Conservation (phyloP, 1,140 invertebrate species). For the Pseudomyrmex dendroicus region DNA sequence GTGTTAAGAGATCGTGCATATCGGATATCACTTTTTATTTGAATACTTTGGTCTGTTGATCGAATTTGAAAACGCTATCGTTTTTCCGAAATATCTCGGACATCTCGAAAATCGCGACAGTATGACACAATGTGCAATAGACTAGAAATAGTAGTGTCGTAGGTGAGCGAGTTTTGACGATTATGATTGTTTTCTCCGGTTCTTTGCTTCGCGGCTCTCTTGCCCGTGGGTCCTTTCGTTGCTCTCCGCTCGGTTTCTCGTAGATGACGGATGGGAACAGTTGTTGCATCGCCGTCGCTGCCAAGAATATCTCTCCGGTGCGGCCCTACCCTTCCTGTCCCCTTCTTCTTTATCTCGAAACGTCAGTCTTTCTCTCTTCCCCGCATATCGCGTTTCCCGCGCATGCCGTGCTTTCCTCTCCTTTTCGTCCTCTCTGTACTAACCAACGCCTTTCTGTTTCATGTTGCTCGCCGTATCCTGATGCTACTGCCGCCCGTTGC, state of each 20-base stretch:
- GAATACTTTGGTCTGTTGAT: too few relatives aligned
- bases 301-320: constrained; percentile 71
- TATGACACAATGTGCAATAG: constrained; percentile 7
- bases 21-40: too few relatives aligned
- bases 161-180: constrained; percentile 54
- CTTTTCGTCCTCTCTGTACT: constrained; percentile 40
- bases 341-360: constrained; percentile 62
- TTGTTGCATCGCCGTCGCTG: constrained; percentile 74
- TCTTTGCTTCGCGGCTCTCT: background rate
- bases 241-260: constrained; percentile 50
- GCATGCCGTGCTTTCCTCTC: constrained; percentile 1
- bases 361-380: constrained; percentile 50
- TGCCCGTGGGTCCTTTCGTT: constrained; percentile 60
- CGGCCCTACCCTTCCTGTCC: constrained; percentile 13
- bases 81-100: background rate
- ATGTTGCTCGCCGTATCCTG: constrained; percentile 53
- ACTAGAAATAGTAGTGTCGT: background rate
- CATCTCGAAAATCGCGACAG: constrained; percentile 30
- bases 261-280: constrained; percentile 75
- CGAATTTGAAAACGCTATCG: background rate
- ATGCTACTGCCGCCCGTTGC: constrained; percentile 18
- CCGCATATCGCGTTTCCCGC: constrained; percentile 1
- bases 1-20: too few relatives aligned
- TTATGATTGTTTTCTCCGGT: constrained; percentile 57
- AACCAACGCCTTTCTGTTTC: constrained; percentile 57